These are phyloP conservation scores for Dicycla oo DNA, from an alignment of 2,888 invertebrate species.

Conservation along the genomic window DNA sequence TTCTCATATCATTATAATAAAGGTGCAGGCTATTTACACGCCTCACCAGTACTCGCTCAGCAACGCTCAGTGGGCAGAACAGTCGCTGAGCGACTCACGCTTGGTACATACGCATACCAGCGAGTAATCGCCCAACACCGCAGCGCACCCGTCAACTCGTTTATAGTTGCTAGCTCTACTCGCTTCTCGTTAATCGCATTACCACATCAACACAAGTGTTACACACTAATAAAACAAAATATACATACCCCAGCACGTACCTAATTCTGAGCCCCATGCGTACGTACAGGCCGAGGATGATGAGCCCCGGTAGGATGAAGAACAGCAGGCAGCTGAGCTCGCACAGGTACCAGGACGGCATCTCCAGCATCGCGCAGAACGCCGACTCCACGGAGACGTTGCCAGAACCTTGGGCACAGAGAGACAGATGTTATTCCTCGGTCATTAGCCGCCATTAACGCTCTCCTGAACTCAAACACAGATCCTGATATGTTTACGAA, in stretches of 20 bases:
- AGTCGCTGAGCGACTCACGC: too few species aligned
- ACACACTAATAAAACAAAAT: conserved; percentile 9
- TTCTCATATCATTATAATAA: too few species aligned
- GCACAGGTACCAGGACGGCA: conserved; percentile 92
- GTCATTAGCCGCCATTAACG: too few species aligned
- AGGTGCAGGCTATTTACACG: too few species aligned
- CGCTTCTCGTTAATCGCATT: neutral
- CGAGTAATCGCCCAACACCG: neutral
- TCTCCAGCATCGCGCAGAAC: conserved; percentile 94
- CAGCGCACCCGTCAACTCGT: too few species aligned
- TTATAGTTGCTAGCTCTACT: too few species aligned
- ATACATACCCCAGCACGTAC: conserved; percentile 85
- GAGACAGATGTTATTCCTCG: neutral
- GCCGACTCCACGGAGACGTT: conserved; percentile 92
- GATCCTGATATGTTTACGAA: too few species aligned
- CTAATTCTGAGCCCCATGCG: conserved; percentile 94
- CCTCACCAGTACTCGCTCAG: too few species aligned
- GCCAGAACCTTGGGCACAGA: conserved; percentile 77
- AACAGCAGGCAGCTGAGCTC: conserved; percentile 95
- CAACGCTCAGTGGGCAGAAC: too few species aligned
- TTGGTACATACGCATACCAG: too few species aligned
- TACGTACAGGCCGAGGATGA: conserved; percentile 93
- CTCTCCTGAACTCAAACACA: too few species aligned
- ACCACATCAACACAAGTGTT: neutral
- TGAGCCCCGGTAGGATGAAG: conserved; percentile 94